phyloP scores from a whole-genome alignment of 1,140 invertebrate genomes.

The Zaprionus taronus region DNA sequence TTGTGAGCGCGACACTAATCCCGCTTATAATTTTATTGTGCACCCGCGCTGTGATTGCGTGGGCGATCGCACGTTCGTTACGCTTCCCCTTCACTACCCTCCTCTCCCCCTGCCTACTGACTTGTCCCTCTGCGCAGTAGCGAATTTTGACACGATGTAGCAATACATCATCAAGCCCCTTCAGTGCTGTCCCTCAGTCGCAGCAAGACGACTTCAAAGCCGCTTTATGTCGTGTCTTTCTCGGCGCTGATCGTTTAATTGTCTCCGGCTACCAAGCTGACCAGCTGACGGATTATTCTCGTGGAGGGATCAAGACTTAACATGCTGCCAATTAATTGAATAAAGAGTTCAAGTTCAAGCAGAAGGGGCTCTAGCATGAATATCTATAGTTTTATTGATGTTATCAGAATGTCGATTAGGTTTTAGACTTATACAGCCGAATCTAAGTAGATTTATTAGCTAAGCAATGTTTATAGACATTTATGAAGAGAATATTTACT shows the following conservation, averaged over 20 bases:
- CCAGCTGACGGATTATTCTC: constrained; percentile 3
- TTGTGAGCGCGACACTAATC: constrained; percentile 71
- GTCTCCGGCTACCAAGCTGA: constrained; percentile 26
- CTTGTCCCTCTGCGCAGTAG: constrained; percentile 37
- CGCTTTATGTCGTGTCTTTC: constrained; percentile 45
- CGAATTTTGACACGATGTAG: constrained; percentile 62
- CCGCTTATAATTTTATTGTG: constrained; percentile 81
- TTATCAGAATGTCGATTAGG: too few species aligned
- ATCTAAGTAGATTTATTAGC: too few species aligned
- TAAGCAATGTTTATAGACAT: too few species aligned
- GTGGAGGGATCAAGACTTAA: not conserved
- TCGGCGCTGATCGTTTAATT: constrained; percentile 71
- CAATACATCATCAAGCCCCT: constrained; percentile 64
- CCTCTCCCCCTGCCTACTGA: not conserved
- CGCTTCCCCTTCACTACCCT: not conserved
- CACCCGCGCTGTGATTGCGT: constrained; percentile 23
- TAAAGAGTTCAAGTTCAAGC: constrained; percentile 22
- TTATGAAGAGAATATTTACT: too few species aligned
- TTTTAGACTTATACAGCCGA: too few species aligned
- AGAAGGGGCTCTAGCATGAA: not conserved
- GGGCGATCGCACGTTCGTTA: constrained; percentile 14
- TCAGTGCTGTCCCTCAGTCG: not conserved
- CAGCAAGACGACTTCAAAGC: constrained; percentile 40
- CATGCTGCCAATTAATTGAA: constrained; percentile 34
- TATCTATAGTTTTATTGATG: not conserved